Evolutionary conservation across 2,888 invertebrate genomes (phyloP), one percentile per base, ranked within the genome.

Genomic region (Macaria notata): DNA sequence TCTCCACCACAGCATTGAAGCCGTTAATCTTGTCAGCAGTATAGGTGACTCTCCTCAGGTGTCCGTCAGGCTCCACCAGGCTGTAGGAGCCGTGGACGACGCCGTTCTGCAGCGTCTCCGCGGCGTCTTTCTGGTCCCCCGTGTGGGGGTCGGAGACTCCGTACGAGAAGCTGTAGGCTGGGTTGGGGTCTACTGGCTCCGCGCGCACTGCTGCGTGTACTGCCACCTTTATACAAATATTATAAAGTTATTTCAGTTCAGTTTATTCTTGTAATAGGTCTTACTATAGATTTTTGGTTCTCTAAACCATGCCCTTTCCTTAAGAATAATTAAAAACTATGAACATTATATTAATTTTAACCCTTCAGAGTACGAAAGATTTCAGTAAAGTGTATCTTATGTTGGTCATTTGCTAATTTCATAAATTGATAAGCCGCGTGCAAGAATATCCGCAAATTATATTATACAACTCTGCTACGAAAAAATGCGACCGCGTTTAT

Each of bases 71-170:
- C 59, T 92, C 92, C 36, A 92, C 91, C 59, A 92, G 78, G 72
- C 92, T 92, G 79, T 92, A 92, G 9, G 88, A 86, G 61, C 92
- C 92, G 71, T 92, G 92, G 19, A 92, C 91, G 7, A 92, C 92
- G 51, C 92, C 92, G 73, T 92, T 90, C 77, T 92, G 88, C 31
- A 92, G 78, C 8, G 89, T 87, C 74, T 92, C 92, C 4, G 86
- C 66, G 0, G 90, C 91, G 69, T 89, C 88, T 68, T 92, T 92
- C 66, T 91, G 90, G 76, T 92, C 92, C 0, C 92, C 92, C 9
- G 92, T 92, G 42, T 84, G 70, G 0, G 92, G 92, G 69, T 92
- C 92, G 0, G 86, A 78, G 9, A 92, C 92, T 4, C 92, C 92
- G 72, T 92, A 92, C 0, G 91, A 86, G 82, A 88, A 92, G 69